Percentiles rank a stretch among this genome's conserved stretches.
Evolutionary conservation across 1,140 invertebrate genomes (phyloP).

Genomic region (Drosophila quadrilineata): DNA sequence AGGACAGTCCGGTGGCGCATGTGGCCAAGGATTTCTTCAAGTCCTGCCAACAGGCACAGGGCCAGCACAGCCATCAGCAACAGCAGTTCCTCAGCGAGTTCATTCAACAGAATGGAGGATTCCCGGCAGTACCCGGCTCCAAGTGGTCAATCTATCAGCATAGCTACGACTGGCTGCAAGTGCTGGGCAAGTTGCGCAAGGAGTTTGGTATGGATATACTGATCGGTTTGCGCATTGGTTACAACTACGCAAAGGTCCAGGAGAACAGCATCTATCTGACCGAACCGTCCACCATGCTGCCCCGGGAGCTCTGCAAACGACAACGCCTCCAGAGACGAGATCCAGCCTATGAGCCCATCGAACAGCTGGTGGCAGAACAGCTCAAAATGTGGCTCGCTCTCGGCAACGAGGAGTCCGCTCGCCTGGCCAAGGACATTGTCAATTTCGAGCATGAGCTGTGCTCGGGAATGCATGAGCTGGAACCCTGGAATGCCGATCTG

Average conservation of each 20-base stretch:
- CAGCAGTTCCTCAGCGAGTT: conserved; percentile 88
- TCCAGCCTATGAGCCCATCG: conserved; percentile 39
- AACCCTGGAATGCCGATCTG: conserved; percentile 44
- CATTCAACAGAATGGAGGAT: conserved; percentile 67
- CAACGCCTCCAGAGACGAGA: conserved; percentile 27
- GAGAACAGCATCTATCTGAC: conserved; percentile 93
- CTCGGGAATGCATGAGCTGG: conserved; percentile 33
- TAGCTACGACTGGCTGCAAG: conserved; percentile 86
- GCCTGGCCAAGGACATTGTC: conserved; percentile 53
- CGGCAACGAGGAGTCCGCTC: conserved; percentile 42
- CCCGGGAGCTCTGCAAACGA: conserved; percentile 46
- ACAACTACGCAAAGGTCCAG: conserved; percentile 92
- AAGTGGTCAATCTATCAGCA: conserved; percentile 58
- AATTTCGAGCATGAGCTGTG: conserved; percentile 70
- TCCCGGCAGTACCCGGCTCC: conserved; percentile 66
- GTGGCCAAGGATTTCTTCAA: conserved; percentile 92
- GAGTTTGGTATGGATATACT: conserved; percentile 90
- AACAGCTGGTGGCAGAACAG: conserved; percentile 43
- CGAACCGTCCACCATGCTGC: conserved; percentile 67
- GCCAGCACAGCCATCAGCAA: conserved; percentile 88
- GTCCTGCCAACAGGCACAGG: conserved; percentile 91
- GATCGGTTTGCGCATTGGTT: conserved; percentile 90
- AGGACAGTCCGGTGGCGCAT: conserved; percentile 50
- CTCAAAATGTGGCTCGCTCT: conserved; percentile 58
- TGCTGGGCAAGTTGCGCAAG: conserved; percentile 87